Percentiles rank a stretch among this genome's conserved stretches.
These are phyloP conservation scores for Synaphobranchus kaupii DNA, from an alignment of 2,797 vertebrate genomes.

Conservation along the genomic window DNA sequence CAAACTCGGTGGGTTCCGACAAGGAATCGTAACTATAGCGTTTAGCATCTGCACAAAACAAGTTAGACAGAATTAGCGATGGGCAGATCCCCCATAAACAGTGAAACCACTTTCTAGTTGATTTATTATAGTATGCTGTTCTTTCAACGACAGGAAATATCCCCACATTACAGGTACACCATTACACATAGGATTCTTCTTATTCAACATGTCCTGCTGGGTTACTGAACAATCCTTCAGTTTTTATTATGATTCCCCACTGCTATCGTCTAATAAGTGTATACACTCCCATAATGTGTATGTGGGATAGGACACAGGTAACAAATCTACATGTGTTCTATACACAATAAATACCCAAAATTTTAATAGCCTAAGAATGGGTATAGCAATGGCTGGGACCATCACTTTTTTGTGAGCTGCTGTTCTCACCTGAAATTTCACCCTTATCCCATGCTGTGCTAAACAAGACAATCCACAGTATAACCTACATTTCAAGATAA, in stretches of 20 bases:
- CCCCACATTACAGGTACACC: not conserved
- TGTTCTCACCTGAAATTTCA: not conserved
- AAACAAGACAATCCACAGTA: not conserved
- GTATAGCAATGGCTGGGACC: not conserved
- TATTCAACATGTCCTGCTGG: too few relatives aligned
- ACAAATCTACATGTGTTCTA: not conserved
- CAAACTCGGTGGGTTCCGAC: conserved; percentile 90
- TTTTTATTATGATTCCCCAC: too few relatives aligned
- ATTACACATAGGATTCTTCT: not conserved
- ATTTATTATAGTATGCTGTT: not conserved
- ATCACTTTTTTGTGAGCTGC: not conserved
- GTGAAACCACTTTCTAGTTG: not conserved
- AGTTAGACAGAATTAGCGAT: not conserved
- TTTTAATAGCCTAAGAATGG: not conserved
- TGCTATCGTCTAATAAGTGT: too few relatives aligned
- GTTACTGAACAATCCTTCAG: too few relatives aligned
- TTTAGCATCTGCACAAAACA: conserved; percentile 68
- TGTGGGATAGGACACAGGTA: too few relatives aligned
- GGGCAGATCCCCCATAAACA: not conserved
- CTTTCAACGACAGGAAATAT: not conserved
- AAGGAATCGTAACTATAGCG: conserved; percentile 72
- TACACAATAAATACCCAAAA: not conserved
- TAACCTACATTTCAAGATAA: not conserved
- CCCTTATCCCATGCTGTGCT: not conserved
- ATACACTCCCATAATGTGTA: too few relatives aligned